Base-by-base conservation (phyloP, 2,888 invertebrate genomes). In the Scaptomyza reducta region DNA sequence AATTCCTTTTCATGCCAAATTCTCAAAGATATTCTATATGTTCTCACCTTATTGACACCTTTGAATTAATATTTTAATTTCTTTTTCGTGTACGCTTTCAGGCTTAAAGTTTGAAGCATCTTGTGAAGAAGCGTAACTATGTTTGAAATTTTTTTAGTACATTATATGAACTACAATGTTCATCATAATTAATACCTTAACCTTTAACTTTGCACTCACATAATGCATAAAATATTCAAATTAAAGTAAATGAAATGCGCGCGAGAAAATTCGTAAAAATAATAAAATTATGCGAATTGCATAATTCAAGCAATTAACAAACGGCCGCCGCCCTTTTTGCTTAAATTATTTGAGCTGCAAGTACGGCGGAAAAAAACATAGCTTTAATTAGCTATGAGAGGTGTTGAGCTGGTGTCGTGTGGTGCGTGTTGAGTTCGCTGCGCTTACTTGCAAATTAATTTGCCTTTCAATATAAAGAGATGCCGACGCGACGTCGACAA, bases 381-480 rank as follows among this genome's bases (percentile, higher is more conserved):
- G 25, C 40, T 40, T 58, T 86, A 86, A 86, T 81, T 81, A 83
- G 63, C 51, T 64, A 25, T 50, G 68, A 58, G 58, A 51, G 74
- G 44, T 49, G 41, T 41, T 50, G 53, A 38, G 16, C 7, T 56
- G 65, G 10, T 70, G 66, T 56, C 65, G 61, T 59, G 74, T 47
- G 76, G 71, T 76, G 74, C 76, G 78, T 66, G 79, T 63, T 54
- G 75, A 54, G 70, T 51, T 51, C 56, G 66, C 73, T 53, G 62
- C 42, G 85, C 65, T 84, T 78, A 69, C 66, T 78, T 87, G 85
- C 75, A 81, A 87, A 83, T 80, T 81, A 73, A 71, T 82, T 70
- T 63, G 62, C 50, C 63, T 84, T 84, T 84, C 72, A 80, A 77
- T 79, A 40, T 10, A 67, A 70, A 61, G 69, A 66, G 44, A 40